Conservation (phyloP, 2,888 invertebrate species). For the Dione vanillae region DNA sequence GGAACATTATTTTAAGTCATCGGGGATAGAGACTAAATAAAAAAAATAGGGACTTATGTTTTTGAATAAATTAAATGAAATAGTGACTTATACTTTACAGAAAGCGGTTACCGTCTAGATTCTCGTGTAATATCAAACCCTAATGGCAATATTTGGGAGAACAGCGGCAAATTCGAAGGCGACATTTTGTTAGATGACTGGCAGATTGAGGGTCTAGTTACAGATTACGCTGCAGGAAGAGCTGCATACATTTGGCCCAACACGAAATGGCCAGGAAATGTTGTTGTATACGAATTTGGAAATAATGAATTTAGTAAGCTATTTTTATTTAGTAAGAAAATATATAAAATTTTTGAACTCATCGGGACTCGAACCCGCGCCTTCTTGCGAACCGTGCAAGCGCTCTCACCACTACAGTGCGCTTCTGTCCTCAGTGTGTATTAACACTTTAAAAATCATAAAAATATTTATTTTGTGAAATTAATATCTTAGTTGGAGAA, state of each 20-base stretch:
- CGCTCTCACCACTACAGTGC: no score
- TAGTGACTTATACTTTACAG: no score
- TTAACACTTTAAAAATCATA: no score
- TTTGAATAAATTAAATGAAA: no score
- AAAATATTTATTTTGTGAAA: no score
- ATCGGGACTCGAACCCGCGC: no score
- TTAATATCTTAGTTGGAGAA: no score
- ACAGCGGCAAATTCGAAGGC: conserved; percentile 71
- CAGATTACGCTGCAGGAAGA: conserved; percentile 63
- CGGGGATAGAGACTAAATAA: background rate
- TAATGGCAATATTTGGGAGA: conserved; percentile 63
- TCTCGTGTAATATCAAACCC: conserved; percentile 51
- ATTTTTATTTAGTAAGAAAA: background rate
- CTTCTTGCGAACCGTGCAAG: no score
- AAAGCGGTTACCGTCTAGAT: conserved; percentile 53
- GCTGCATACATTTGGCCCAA: conserved; percentile 68
- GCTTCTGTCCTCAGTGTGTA: no score
- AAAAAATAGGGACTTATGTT: background rate
- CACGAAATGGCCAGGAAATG: conserved; percentile 69
- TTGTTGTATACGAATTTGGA: conserved; percentile 68
- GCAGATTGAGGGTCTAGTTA: conserved; percentile 64
- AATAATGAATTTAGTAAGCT: conserved; percentile 69
- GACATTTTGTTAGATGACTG: conserved; percentile 72
- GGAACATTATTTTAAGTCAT: no score
- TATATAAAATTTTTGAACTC: no score